Conservation (phyloP, 1,140 invertebrate species). For the Brachionus calyciflorus region DNA sequence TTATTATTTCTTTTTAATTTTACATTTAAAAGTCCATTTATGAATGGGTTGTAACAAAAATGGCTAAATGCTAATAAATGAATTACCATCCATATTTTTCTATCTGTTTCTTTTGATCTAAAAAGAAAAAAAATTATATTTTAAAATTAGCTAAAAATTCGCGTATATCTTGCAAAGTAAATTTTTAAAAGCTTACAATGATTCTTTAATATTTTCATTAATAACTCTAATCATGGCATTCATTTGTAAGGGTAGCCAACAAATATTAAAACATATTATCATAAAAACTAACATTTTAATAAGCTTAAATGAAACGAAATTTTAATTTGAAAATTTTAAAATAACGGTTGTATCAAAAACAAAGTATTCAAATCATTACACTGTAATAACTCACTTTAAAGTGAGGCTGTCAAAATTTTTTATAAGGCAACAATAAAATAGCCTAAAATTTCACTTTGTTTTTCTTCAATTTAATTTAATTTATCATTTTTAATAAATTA, state of each 20-base stretch:
- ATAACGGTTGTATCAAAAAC: too few relatives aligned
- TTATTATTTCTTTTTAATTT: background rate
- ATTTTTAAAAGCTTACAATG: background rate
- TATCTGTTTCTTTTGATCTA: background rate
- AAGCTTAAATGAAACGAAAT: background rate
- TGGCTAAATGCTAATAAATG: conserved; percentile 40
- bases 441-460: too few relatives aligned
- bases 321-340: too few relatives aligned
- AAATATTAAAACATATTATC: conserved; percentile 36
- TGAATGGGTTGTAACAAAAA: conserved; percentile 44
- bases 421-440: too few relatives aligned
- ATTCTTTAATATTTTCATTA: background rate
- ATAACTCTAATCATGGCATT: conserved; percentile 22
- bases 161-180: too few relatives aligned
- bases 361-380: too few relatives aligned
- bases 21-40: conserved; percentile 42
- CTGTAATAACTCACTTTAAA: too few relatives aligned
- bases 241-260: conserved; percentile 37
- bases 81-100: background rate
- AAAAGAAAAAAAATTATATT: background rate
- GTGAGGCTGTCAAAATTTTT: too few relatives aligned
- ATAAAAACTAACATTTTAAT: conserved; percentile 44
- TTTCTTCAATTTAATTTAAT: too few relatives aligned
- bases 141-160: background rate
- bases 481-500: too few relatives aligned